These are phyloP conservation scores for Petrocephalus microphthalmus DNA, from an alignment of 2,113 vertebrate species.

Conservation along the genomic window DNA sequence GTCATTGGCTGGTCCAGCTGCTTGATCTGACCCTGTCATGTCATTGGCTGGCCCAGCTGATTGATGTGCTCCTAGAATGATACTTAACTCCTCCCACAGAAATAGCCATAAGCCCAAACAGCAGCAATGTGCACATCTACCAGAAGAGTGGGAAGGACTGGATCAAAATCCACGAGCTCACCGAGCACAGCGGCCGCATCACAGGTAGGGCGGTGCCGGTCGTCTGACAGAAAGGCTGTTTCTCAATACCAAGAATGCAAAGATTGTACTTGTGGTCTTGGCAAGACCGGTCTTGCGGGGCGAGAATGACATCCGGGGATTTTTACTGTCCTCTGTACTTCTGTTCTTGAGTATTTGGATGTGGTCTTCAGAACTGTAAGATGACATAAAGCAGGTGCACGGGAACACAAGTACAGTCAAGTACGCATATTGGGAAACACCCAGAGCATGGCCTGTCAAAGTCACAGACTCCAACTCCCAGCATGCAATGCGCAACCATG, in stretches of 20 bases:
- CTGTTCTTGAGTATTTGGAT: too few species aligned
- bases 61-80: background rate
- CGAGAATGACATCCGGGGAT: too few species aligned
- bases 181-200: slow-evolving; percentile 67
- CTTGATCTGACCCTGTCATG: background rate
- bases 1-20: too few species aligned
- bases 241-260: too few species aligned
- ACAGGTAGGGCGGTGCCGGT: slow-evolving; percentile 52
- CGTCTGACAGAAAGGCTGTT: background rate
- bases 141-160: slow-evolving; percentile 64
- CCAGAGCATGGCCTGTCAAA: background rate
- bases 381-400: too few species aligned
- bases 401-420: too few species aligned
- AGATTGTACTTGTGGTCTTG: too few species aligned
- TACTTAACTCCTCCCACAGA: slow-evolving; percentile 42
- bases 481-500: background rate
- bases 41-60: background rate
- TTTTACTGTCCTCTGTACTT: too few species aligned
- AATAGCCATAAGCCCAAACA: slow-evolving; percentile 68
- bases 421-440: too few species aligned
- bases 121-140: slow-evolving; percentile 59
- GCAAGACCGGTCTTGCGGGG: too few species aligned
- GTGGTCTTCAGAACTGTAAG: too few species aligned
- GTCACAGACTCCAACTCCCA: background rate
- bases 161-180: slow-evolving; percentile 65